Conservation (phyloP, 2,888 invertebrate genomes). For the Acronicta aceris region DNA sequence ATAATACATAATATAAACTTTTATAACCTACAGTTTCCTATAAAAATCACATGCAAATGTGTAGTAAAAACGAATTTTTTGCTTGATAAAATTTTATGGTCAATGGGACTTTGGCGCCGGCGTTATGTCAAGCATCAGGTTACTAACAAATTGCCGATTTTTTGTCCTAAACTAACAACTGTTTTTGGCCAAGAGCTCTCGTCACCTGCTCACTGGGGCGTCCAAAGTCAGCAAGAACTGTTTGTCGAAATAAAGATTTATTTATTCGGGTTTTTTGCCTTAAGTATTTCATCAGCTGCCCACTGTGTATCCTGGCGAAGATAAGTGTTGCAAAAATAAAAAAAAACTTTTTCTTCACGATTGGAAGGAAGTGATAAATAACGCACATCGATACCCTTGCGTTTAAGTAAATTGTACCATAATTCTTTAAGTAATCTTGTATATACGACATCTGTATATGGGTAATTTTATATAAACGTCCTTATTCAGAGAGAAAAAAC, state of each 20-base stretch:
- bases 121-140: conserved; percentile 55
- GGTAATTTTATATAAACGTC: no score
- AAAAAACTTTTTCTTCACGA: conserved; percentile 15
- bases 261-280: conserved; percentile 26
- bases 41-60: conserved; percentile 54
- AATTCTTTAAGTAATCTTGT: conserved; percentile 1
- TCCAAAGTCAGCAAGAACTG: conserved; percentile 22
- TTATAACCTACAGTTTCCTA: conserved; percentile 46
- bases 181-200: conserved; percentile 36
- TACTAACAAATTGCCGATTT: conserved; percentile 48
- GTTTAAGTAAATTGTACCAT: conserved; percentile 7
- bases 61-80: conserved; percentile 51
- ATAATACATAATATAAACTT: conserved; percentile 40
- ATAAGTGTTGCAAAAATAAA: conserved; percentile 34
- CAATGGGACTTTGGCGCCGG: conserved; percentile 56
- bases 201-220: conserved; percentile 49
- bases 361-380: conserved; percentile 48
- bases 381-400: conserved; percentile 21
- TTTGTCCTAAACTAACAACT: conserved; percentile 28
- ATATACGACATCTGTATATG: not conserved
- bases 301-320: conserved; percentile 37
- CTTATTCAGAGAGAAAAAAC: no score
- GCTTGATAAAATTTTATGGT: conserved; percentile 56
- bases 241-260: conserved; percentile 43
- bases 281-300: conserved; percentile 37